Base-by-base conservation (phyloP, 1,140 invertebrate species). In the Amphibalanus amphitrite region DNA sequence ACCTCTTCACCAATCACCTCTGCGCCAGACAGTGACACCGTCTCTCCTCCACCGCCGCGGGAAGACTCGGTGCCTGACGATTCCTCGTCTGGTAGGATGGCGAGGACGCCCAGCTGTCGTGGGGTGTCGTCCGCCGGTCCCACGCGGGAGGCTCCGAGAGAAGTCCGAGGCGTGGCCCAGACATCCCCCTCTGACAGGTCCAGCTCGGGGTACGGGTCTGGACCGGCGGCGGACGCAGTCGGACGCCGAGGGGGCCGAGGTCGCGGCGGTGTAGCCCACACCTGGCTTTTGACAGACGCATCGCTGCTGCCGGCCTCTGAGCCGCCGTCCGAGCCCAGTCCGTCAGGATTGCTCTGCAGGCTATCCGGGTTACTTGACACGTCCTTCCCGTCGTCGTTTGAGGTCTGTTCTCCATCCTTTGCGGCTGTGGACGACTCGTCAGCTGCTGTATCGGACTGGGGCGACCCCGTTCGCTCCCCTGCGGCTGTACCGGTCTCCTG, bases 381-480 rank as follows among this genome's bases (percentile, higher is more conserved):
- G 15, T 15, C 33, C 4, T 15, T 38, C 4, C 33, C 33, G 33
- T 38, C 33, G 4, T 15, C 33, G 33, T 38, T 15, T 38, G 33
- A 38, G 4, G 33, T 15, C 33, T 38, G 33, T 4, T 38, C 17
- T 97, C 82, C 0, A 90, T 90, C 8, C 93, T 96, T 65, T 97
- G 82, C 77, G 93, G 88, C 70, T 96, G 85, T 82, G 96, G 96
- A 97, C 92, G 71, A 92, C 90, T 77, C 92, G 91, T 86, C 74
- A 20, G 74, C 73, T 33, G 65, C 70, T 26, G 26, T 26, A 23
- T 23, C 23, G 23, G 26, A 6, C 23, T 65, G 26, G 6, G 26
- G 23, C 6, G 6, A 4, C 26, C 6, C 64, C 6, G 33, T 15
- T 15, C 33, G 33, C 4, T 38, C n/a, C n/a, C n/a, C n/a, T n/a